Evolutionary conservation across 1,140 invertebrate species (phyloP).

Genomic region (Drosophila tani): DNA sequence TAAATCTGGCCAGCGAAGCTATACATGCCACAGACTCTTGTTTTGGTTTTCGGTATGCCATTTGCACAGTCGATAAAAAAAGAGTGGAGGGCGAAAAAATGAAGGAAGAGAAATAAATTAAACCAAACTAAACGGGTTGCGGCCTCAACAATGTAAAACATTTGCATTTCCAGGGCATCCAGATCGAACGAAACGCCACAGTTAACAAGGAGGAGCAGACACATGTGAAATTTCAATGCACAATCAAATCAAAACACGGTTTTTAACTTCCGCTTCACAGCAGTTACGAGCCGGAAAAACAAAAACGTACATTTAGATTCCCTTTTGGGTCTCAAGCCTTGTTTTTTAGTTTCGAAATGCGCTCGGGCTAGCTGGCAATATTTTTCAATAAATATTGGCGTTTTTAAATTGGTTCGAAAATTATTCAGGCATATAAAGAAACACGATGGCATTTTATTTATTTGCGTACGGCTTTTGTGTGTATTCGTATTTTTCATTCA

Average conservation of each 20-base stretch:
- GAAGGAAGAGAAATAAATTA: conserved; percentile 61
- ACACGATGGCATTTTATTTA: conserved; percentile 72
- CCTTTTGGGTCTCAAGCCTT: conserved; percentile 29
- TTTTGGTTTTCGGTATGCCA: conserved; percentile 27
- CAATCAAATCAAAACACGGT: conserved; percentile 82
- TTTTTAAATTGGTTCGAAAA: conserved; percentile 76
- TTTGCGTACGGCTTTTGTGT: conserved; percentile 46
- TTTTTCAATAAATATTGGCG: conserved; percentile 80
- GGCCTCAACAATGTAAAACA: conserved; percentile 70
- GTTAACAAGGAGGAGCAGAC: conserved; percentile 28
- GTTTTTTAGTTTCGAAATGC: conserved; percentile 38
- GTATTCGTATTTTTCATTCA: conserved; percentile 32
- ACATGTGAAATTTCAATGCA: conserved; percentile 69
- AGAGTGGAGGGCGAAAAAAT: background rate
- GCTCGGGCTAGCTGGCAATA: conserved; percentile 45
- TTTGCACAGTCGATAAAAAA: conserved; percentile 20
- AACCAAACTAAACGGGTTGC: conserved; percentile 55
- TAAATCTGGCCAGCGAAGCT: conserved; percentile 19
- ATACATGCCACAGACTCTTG: conserved; percentile 19
- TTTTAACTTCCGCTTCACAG: conserved; percentile 80
- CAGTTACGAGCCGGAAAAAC: conserved; percentile 69
- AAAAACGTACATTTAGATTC: conserved; percentile 24
- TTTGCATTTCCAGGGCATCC: conserved; percentile 58
- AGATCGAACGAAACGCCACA: conserved; percentile 51
- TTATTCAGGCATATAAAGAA: conserved; percentile 76